Conservation (phyloP, 35 echinoderm and acorn worm genomes). For the Anneissia japonica region DNA sequence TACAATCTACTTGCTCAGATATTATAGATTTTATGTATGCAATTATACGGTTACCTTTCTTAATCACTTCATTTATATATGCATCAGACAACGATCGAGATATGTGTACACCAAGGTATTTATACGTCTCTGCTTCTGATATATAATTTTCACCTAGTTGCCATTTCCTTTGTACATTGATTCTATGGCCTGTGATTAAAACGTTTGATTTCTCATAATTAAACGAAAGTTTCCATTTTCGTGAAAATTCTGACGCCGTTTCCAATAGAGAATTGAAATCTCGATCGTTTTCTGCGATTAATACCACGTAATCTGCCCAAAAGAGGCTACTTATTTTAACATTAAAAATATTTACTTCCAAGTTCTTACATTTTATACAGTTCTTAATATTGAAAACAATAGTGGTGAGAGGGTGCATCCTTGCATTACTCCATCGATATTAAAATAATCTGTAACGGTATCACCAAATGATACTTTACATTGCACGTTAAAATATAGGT, state of each 20-base stretch:
- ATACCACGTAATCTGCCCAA: not conserved
- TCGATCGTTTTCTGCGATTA: too few relatives aligned
- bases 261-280: too few relatives aligned
- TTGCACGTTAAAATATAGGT: not conserved
- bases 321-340: not conserved
- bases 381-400: not conserved
- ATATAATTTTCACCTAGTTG: too few relatives aligned
- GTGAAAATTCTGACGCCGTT: too few relatives aligned
- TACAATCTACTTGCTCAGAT: not conserved
- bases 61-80: not conserved
- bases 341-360: not conserved
- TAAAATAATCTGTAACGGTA: not conserved
- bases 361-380: too few relatives aligned
- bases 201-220: not conserved
- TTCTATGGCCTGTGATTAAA: too few relatives aligned
- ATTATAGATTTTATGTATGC: too few relatives aligned
- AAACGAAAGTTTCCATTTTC: not conserved
- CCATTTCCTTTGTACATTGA: too few relatives aligned
- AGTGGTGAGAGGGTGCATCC: not conserved
- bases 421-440: not conserved
- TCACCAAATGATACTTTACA: not conserved
- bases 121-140: too few relatives aligned
- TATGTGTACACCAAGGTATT: too few relatives aligned
- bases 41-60: too few relatives aligned
- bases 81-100: too few relatives aligned